phyloP scores from a whole-genome alignment of 1,140 invertebrate genomes.

The Ips typographus region DNA sequence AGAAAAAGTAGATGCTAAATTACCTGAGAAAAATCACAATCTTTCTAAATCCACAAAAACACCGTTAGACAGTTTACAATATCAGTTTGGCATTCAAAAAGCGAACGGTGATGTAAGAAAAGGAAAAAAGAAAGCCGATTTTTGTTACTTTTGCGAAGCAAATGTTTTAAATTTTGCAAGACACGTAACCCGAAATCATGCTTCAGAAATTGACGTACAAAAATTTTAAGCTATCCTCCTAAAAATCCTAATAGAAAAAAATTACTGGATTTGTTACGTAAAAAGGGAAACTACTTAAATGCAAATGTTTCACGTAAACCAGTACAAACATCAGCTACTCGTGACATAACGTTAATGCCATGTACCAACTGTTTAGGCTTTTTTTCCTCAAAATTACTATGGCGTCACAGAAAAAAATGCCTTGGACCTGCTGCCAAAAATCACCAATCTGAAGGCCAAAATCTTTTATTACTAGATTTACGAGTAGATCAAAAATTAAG shows the following conservation, averaged over 20 bases:
- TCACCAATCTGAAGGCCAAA: no score
- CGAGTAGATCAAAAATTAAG: no score
- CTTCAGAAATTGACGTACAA: constrained; percentile 22
- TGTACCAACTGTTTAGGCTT: no score
- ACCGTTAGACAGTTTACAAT: no score
- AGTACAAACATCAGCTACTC: constrained; percentile 9
- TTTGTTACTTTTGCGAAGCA: constrained; percentile 24
- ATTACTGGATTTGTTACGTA: constrained; percentile 14
- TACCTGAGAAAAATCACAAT: no score
- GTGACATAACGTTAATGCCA: not conserved
- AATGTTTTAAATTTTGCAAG: constrained; percentile 25
- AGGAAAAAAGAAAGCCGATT: constrained; percentile 22
- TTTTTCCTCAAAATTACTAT: no score
- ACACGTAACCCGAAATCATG: constrained; percentile 24
- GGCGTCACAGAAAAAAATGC: no score
- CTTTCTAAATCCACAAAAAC: no score
- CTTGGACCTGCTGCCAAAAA: no score
- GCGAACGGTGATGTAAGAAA: not conserved
- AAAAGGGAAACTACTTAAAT: constrained; percentile 29
- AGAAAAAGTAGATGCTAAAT: no score
- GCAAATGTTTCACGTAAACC: constrained; percentile 21
- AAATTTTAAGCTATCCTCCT: constrained; percentile 14
- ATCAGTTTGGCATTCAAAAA: no score
- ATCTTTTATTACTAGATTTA: no score
- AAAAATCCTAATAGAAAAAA: constrained; percentile 9